These are phyloP conservation scores for Physella acuta DNA, from an alignment of 1,140 invertebrate genomes.

Conservation along the genomic window DNA sequence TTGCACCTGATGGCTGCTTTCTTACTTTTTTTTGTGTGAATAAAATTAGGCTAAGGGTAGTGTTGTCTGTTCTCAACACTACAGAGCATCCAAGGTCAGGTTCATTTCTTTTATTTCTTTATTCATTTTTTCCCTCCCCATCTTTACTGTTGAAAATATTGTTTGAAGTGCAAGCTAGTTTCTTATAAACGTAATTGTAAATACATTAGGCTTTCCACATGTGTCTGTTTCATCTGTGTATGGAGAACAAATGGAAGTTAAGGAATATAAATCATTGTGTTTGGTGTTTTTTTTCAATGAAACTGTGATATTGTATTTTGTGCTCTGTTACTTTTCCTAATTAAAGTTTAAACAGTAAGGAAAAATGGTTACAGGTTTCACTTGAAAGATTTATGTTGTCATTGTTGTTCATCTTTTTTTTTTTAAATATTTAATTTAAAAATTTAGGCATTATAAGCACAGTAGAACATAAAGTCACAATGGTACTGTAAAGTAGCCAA, in stretches of 20 bases:
- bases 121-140: neutral
- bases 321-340: too few relatives aligned
- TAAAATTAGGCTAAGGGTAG: neutral
- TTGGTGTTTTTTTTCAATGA: neutral
- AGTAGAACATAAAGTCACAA: too few relatives aligned
- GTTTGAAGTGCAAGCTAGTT: conserved; percentile 9
- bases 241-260: neutral
- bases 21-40: neutral
- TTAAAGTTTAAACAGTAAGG: too few relatives aligned
- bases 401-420: too few relatives aligned
- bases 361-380: too few relatives aligned
- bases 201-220: neutral
- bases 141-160: conserved; percentile 1
- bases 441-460: too few relatives aligned
- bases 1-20: conserved; percentile 1
- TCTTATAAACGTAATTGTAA: neutral
- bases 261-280: neutral
- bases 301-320: conserved; percentile 20
- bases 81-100: conserved; percentile 16
- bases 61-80: conserved; percentile 8
- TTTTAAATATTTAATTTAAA: too few relatives aligned
- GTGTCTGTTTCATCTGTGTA: neutral
- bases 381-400: too few relatives aligned
- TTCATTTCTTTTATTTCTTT: too few relatives aligned
- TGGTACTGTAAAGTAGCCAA: too few relatives aligned